Evolutionary conservation across 2,797 vertebrate species (phyloP).

Genomic region (Peromyscus melanophrys): DNA sequence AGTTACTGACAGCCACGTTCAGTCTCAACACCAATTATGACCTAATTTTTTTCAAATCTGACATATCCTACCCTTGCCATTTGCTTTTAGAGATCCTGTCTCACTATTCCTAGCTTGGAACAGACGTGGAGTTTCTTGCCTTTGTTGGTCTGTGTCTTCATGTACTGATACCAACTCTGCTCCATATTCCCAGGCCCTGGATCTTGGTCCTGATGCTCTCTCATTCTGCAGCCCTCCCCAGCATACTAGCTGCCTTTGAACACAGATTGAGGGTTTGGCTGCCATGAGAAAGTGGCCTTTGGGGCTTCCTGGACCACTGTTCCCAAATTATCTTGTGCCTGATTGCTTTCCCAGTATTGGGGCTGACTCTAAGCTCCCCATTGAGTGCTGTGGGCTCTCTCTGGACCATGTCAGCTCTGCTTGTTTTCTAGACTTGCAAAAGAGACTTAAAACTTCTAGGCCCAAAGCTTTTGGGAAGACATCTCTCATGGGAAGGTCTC

Average conservation of each 20-base stretch:
- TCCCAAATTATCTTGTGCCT: not conserved
- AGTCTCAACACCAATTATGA: constrained; percentile 5
- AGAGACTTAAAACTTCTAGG: not conserved
- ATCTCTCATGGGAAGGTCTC: not conserved
- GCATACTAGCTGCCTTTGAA: not conserved
- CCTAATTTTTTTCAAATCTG: constrained; percentile 57
- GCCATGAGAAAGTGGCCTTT: not conserved
- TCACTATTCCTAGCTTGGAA: not conserved
- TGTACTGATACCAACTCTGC: not conserved
- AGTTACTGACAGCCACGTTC: constrained; percentile 6
- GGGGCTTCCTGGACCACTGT: not conserved
- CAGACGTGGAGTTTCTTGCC: not conserved
- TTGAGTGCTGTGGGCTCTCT: not conserved
- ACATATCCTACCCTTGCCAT: constrained; percentile 20
- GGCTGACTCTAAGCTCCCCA: not conserved
- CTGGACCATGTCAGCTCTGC: not conserved
- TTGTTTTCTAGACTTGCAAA: not conserved
- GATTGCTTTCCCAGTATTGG: not conserved
- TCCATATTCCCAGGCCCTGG: constrained; percentile 56
- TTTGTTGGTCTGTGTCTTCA: constrained; percentile 58
- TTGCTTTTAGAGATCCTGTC: constrained; percentile 58
- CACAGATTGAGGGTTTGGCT: not conserved
- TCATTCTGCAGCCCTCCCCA: constrained; percentile 67
- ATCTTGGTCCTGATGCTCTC: constrained; percentile 64
- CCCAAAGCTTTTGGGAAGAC: not conserved